phyloP scores from a whole-genome alignment of 1,140 invertebrate species.

The Cotesia glomerata region DNA sequence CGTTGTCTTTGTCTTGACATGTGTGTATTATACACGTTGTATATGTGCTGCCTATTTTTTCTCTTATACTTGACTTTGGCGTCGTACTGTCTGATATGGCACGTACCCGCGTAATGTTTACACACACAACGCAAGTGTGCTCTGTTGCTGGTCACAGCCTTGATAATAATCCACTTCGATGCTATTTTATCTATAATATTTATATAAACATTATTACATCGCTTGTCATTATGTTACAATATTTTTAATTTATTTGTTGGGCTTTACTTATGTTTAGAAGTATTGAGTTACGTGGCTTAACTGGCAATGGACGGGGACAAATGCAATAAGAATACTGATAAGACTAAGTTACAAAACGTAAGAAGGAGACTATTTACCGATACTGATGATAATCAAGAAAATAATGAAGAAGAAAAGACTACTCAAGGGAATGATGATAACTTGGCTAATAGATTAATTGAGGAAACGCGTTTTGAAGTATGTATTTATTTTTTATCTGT shows the following conservation, averaged over 20 bases:
- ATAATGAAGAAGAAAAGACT: background rate
- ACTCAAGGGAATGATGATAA: conserved; percentile 23
- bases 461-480: conserved; percentile 30
- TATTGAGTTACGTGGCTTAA: conserved; percentile 32
- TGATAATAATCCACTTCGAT: background rate
- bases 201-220: no score
- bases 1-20: background rate
- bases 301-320: conserved; percentile 54
- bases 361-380: conserved; percentile 51
- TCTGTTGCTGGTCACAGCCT: background rate
- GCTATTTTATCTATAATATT: background rate
- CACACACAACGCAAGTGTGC: conserved; percentile 1
- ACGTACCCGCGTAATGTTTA: background rate
- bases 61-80: background rate
- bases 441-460: conserved; percentile 32
- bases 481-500: conserved; percentile 4
- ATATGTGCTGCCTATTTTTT: background rate
- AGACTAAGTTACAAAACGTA: conserved; percentile 36
- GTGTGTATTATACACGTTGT: background rate
- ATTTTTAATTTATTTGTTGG: background rate
- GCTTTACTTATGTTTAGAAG: conserved; percentile 34
- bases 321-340: conserved; percentile 43
- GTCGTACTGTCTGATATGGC: conserved; percentile 1
- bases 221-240: background rate
- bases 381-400: conserved; percentile 32